Evolutionary conservation across 2,888 invertebrate species (phyloP), one percentile per base, ranked within the genome.

Genomic region (Eulithis prunata): DNA sequence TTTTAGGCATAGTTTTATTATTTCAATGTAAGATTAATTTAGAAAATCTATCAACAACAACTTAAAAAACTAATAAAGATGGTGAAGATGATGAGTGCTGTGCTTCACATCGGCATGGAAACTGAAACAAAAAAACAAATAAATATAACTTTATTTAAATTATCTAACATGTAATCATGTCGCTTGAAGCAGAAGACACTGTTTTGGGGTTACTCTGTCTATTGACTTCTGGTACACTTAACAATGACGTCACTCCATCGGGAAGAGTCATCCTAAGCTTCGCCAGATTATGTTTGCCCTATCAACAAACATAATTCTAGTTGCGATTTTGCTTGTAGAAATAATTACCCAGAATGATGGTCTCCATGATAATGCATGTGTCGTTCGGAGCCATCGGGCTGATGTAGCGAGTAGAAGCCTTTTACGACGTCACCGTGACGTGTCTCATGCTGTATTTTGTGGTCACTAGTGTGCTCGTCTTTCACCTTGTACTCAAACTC

Each of bases 381-480:
- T 49, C 83, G 75, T 70, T 89, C 75, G 74, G 91, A 88, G 68
- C 94, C 93, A 58, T 90, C 92, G 45, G 93, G 88, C 75, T 94
- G 89, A 72, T 91, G 89, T 57, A 93, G 83, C 47, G 86, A 87
- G 80, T 94, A 94, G 76, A 91, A 73, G 14, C 94, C 94, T 78
- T 92, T 90, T 60, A 94, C 94, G 51, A 87, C 89, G 75, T 94
- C 91, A 38, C 94, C 94, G 81, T 93, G 89, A 57, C 89, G 85
- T 68, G 85, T 82, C 81, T 94, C 93, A 57, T 85, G 79, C 79
- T 89, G 89, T 65, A 75, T 76, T 78, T 90, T 89, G 74, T 82
- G 78, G 80, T 93, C 93, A 46, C 88, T 87, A 59, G 91, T 93
- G 76, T 90, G 88, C 8, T 81, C 83, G 72, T 91, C 91, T 63